Conservation (phyloP, 2,888 invertebrate genomes). For the Cerastis leucographa region DNA sequence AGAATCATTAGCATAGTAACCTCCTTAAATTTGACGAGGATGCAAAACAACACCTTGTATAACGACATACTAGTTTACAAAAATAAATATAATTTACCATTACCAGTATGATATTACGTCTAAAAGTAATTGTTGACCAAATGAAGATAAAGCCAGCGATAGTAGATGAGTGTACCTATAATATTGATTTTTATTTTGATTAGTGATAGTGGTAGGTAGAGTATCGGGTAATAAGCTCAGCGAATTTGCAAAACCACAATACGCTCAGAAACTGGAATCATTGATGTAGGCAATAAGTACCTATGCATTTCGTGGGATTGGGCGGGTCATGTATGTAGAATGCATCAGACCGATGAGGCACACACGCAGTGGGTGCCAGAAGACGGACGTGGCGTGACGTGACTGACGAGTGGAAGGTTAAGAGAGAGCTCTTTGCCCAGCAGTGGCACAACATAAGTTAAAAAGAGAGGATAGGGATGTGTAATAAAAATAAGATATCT, state of each 20-base stretch:
- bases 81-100: not conserved
- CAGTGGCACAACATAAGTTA: not conserved
- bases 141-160: slow-evolving; percentile 18
- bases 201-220: not conserved
- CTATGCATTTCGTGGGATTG: too few relatives aligned
- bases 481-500: not conserved
- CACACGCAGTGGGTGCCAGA: not conserved
- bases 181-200: slow-evolving; percentile 36
- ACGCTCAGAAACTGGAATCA: not conserved
- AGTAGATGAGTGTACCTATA: slow-evolving; percentile 13
- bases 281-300: not conserved
- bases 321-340: not conserved
- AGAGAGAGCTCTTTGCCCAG: not conserved
- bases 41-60: too few relatives aligned
- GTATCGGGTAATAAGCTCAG: not conserved
- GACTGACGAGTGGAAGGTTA: not conserved
- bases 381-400: not conserved
- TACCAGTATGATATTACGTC: not conserved
- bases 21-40: too few relatives aligned
- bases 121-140: slow-evolving; percentile 7
- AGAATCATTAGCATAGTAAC: too few relatives aligned
- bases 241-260: not conserved
- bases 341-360: not conserved
- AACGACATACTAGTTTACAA: not conserved
- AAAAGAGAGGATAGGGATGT: not conserved